Evolutionary conservation across 2,797 vertebrate species (phyloP), one percentile per base, ranked within the genome.

Genomic region (Poecilia wingei): DNA sequence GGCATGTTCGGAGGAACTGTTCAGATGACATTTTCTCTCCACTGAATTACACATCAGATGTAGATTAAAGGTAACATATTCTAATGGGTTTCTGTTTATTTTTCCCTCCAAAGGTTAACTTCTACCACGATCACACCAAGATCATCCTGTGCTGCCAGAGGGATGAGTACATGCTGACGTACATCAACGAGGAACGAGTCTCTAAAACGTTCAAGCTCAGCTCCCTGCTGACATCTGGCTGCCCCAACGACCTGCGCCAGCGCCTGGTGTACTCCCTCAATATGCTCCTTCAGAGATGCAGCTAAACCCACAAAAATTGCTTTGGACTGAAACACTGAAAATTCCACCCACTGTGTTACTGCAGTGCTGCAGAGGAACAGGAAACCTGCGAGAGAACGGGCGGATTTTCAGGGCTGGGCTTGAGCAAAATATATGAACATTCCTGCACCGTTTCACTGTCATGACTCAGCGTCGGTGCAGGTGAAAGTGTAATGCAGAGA

Each of bases 121-220:
- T 99, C 92, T 99, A 99, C 88, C 98, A 99, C 0, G 98, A 99
- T 92, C 98, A 99, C 93, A 99, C 98, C 0, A 99, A 99, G 94
- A 97, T 99, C 77, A 99, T 99, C 80, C 96, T 99, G 87, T 98
- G 97, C 83, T 98, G 95, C 91, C 97, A 98, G 90, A 96, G 84
- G 79, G 97, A 98, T 25, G 98, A 99, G 76, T 98, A 96, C 92
- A 94, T 98, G 87, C 95, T 99, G 81, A 99, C 98, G 0, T 99
- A 99, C 90, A 99, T 99, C 92, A 99, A 99, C 2, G 98, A 99
- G 89, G 98, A 99, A 22, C 95, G 98, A 6, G 92, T 98, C 79
- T 99, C 98, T 33, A 96, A 97, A 81, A 98, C 97, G 8, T 97
- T 98, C 92, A 95, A 92, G 49, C 94, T 99, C 83, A 97, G 97